Conservation (phyloP, 2,888 invertebrate species). For the Rotaria macrura region DNA sequence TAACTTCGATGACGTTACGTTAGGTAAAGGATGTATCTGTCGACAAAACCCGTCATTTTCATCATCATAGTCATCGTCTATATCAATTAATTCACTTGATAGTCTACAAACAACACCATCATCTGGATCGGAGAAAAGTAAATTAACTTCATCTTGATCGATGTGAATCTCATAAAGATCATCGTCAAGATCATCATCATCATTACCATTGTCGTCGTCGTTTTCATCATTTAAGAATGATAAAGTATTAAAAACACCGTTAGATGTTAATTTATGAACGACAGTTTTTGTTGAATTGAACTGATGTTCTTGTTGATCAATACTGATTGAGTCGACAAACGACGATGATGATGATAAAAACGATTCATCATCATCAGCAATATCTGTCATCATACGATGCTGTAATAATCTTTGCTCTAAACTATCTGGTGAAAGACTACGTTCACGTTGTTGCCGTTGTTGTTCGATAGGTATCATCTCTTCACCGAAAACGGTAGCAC, state of each 20-base stretch:
- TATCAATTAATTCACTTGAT: background rate
- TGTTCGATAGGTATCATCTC: background rate
- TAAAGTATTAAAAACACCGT: background rate
- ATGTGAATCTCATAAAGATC: background rate
- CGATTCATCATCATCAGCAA: background rate
- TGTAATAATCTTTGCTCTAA: background rate
- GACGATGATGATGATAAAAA: background rate
- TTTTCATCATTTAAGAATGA: background rate
- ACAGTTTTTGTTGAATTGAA: background rate
- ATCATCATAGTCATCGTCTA: background rate
- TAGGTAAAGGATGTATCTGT: background rate
- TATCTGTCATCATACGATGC: background rate
- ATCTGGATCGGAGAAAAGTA: background rate
- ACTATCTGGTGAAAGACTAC: background rate
- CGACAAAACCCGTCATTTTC: background rate
- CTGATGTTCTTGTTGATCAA: background rate
- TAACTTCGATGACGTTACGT: background rate
- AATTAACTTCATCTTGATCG: background rate
- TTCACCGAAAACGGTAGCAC: background rate
- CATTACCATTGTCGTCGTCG: background rate
- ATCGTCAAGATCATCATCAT: background rate
- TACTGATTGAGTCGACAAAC: background rate
- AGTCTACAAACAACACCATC: background rate
- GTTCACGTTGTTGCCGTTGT: background rate
- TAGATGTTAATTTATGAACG: background rate